These are phyloP conservation scores for Oophaga sylvatica DNA, from an alignment of 2,797 vertebrate genomes.

Conservation along the genomic window DNA sequence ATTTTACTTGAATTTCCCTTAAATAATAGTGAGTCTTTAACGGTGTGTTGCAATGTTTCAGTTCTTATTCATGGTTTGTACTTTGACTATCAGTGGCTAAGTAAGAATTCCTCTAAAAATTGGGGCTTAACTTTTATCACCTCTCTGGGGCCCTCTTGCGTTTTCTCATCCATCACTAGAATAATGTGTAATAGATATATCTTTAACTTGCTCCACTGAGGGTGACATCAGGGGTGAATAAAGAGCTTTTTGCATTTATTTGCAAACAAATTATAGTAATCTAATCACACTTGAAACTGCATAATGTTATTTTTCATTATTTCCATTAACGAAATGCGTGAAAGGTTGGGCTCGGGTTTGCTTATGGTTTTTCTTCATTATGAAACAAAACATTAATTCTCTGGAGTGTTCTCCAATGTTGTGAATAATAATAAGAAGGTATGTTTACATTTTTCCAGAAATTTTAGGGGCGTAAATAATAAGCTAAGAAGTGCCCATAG, in stretches of 20 bases:
- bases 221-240: slow-evolving; percentile 32
- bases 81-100: background rate
- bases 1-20: background rate
- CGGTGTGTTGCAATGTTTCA: background rate
- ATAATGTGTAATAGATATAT: background rate
- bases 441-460: slow-evolving; percentile 4
- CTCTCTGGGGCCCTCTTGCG: background rate
- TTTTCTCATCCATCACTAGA: slow-evolving; percentile 6
- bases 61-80: background rate
- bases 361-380: slow-evolving; percentile 51
- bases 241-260: slow-evolving; percentile 43
- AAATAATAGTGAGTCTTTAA: background rate
- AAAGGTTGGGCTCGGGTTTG: slow-evolving; percentile 36
- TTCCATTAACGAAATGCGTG: slow-evolving; percentile 34
- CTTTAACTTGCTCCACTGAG: slow-evolving; percentile 13
- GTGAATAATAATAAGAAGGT: slow-evolving; percentile 39
- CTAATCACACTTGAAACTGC: slow-evolving; percentile 55
- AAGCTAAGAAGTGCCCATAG: slow-evolving; percentile 10
- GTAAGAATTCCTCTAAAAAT: background rate
- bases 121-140: background rate
- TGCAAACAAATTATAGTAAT: slow-evolving; percentile 48
- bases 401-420: slow-evolving; percentile 20
- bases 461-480: slow-evolving; percentile 30
- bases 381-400: slow-evolving; percentile 46
- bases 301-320: slow-evolving; percentile 57